Evolutionary conservation across 2,888 invertebrate species (phyloP), one percentile per base, ranked within the genome.

Genomic region (Eupithecia dodoneata): DNA sequence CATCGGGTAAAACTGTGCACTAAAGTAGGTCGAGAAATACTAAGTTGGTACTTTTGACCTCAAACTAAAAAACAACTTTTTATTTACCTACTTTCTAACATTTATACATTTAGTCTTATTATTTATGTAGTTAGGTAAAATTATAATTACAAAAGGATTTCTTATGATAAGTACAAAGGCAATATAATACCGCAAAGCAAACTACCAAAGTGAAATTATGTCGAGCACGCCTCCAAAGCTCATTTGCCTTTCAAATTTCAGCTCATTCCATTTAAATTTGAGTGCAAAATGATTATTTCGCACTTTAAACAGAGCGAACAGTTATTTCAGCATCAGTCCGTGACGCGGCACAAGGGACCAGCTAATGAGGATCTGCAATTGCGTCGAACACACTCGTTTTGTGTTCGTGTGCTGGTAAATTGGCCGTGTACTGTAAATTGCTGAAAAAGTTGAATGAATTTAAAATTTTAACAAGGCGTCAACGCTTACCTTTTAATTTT

Each of bases 361-460:
- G 73, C 72, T 79, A 82, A 82, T 81, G 81, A 82, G 81, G 70
- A 79, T 80, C 74, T 76, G 79, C 75, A 80, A 79, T 79, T 81
- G 79, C 77, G 73, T 77, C 66, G 71, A 79, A 71, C 78, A 77
- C 69, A 75, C 79, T 71, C 79, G 74, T 76, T 74, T 67, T 69
- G 75, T 72, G 71, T 71, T 70, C 67, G 66, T 76, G 76, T 75
- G 74, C 45, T 45, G 66, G 72, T 42, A 76, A 80, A 82, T 81
- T 81, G 77, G 65, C 73, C 74, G 73, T 78, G 77, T 73, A 73
- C 49, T 77, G 72, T 67, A 76, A 71, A 70, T 74, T 70, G 42
- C 59, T 44, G 74, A 42, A 52, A 77, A 77, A 73, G 55, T 41
- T 5, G 13, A 44, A 73, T 70, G 44, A 55, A n/a, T 74, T 71